Evolutionary conservation across 1,140 invertebrate genomes (phyloP).

Genomic region (Onthophagus taurus): DNA sequence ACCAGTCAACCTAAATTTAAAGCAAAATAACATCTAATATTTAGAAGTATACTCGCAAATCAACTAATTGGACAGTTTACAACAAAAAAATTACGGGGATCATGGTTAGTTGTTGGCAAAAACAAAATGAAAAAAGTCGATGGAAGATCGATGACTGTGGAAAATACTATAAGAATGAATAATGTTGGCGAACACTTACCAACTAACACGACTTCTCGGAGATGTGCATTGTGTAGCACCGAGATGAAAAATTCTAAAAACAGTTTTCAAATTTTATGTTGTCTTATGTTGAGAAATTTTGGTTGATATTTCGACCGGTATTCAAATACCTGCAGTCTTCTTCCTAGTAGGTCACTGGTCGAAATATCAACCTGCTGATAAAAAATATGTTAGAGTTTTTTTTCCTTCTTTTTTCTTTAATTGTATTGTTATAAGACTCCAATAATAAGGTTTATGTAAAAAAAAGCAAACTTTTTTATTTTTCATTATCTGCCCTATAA

Average conservation of each 20-base stretch:
- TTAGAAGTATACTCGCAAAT: slow-evolving; percentile 8
- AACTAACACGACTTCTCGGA: too few relatives aligned
- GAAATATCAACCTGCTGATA: too few relatives aligned
- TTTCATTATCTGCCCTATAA: slow-evolving; percentile 1
- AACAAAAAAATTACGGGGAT: neutral
- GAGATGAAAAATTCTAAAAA: too few relatives aligned
- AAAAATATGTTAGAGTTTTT: too few relatives aligned
- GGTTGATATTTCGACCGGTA: too few relatives aligned
- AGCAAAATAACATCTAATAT: slow-evolving; percentile 1
- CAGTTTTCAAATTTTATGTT: neutral
- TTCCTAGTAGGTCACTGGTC: too few relatives aligned
- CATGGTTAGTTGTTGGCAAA: neutral
- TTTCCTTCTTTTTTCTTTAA: too few relatives aligned
- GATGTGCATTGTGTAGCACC: too few relatives aligned
- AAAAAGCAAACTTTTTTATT: neutral
- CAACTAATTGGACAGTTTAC: slow-evolving; percentile 5
- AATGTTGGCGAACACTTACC: too few relatives aligned
- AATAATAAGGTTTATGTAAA: neutral
- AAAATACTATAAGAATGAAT: neutral
- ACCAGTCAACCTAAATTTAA: neutral
- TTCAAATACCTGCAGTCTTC: too few relatives aligned
- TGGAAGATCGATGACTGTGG: neutral
- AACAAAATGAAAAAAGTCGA: slow-evolving; percentile 1
- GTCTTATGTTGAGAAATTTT: neutral
- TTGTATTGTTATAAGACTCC: too few relatives aligned